Base-by-base conservation (phyloP, 2,888 invertebrate species). In the Camponotus fellah region DNA sequence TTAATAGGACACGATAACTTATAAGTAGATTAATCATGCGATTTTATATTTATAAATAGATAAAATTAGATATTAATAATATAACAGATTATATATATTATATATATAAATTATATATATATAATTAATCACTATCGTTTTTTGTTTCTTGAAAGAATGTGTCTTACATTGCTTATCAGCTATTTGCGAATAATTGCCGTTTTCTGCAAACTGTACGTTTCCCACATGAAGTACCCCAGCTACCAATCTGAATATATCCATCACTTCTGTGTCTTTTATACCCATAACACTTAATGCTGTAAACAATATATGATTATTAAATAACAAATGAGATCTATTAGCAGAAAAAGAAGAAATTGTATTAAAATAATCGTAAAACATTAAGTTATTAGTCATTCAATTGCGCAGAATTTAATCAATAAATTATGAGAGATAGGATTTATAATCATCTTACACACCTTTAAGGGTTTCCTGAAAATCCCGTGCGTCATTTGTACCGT, bases 151-250 rank as follows among this genome's bases (percentile, higher is more conserved):
- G 32, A 8, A 21, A 40, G n/a, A n/a, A 26, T 26, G 26, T 62
- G 74, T 86, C 96, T 95, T 93, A 96, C 97, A 96, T 87, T 96
- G 95, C 76, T 95, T 95, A 91, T 96, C 95, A 40, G 95, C 95
- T 17, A 97, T 95, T 81, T 95, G 95, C 0, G 97, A 96, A 91
- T 95, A 95, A 92, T 95, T 95, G 88, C 95, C 97, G 83, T 95
- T 95, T 72, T 96, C 95, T 85, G 92, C 92, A 93, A 97, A 97
- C 40, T 95, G 91, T 85, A 97, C 95, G 92, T 97, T 97, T 87
- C 97, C 96, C 26, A 97, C 94, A 92, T 97, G 97, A 58, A 97
- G 95, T 87, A 97, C 95, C 37, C 96, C 96, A 10, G 96, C 96
- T 0, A 96, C 96, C 10, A 96, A 91, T 87, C 95, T 94, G 60